Conservation (phyloP, 2,888 invertebrate species). For the Odontocolon sp. region DNA sequence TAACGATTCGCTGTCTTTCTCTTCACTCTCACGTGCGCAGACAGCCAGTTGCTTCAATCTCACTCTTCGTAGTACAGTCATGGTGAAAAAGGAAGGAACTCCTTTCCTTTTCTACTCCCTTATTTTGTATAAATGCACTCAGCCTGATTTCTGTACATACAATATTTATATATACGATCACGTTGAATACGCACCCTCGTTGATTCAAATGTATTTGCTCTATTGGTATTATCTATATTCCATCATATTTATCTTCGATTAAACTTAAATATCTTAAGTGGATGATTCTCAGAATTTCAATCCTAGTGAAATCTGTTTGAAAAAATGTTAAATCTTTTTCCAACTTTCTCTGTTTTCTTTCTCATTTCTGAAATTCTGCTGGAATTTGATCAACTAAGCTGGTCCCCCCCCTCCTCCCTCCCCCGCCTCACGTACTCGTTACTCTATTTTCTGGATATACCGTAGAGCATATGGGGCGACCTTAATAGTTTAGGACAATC, state of each 20-base stretch:
- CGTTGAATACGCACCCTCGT: constrained; percentile 19
- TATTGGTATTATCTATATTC: not conserved
- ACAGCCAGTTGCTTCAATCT: constrained; percentile 16
- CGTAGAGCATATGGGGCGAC: not conserved
- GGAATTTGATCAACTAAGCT: no score
- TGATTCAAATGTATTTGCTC: constrained; percentile 2
- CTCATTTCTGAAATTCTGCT: no score
- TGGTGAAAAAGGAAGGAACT: constrained; percentile 4
- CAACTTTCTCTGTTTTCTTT: no score
- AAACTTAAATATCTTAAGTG: constrained; percentile 54
- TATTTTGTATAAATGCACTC: constrained; percentile 28
- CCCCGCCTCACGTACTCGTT: not conserved
- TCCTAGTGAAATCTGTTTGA: not conserved
- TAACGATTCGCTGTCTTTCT: constrained; percentile 67
- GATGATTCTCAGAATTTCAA: constrained; percentile 18
- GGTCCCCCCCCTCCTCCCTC: no score
- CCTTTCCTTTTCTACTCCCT: not conserved
- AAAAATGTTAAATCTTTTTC: no score
- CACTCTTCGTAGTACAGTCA: not conserved
- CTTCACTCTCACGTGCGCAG: constrained; percentile 8
- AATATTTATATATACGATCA: constrained; percentile 40
- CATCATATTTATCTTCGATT: constrained; percentile 54
- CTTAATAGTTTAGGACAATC: constrained; percentile 73
- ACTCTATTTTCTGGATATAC: not conserved
- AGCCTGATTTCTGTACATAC: constrained; percentile 32